These are phyloP conservation scores for Onychostruthus taczanowskii DNA, from an alignment of 2,113 vertebrate genomes.

Conservation along the genomic window DNA sequence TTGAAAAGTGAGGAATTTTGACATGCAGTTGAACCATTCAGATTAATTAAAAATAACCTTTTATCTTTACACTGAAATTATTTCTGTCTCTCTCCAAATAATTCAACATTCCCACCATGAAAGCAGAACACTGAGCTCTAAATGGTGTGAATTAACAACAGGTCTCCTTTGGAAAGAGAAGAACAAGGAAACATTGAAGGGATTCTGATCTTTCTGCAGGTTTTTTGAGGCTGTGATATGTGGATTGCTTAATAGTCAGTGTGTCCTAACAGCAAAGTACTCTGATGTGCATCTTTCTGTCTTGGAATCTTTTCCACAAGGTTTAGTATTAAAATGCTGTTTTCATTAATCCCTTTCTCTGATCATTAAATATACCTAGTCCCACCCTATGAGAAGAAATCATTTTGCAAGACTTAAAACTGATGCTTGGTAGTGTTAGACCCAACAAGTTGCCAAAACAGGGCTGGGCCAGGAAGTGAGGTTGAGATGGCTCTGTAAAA, in stretches of 20 bases:
- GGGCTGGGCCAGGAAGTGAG: not conserved
- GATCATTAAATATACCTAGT: not conserved
- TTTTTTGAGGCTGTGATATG: not conserved
- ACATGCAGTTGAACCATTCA: not conserved
- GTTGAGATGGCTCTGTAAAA: not conserved
- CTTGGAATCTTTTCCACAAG: not conserved
- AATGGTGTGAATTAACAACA: not conserved
- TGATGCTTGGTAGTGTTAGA: not conserved
- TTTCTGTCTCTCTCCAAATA: not conserved
- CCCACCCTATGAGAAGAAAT: not conserved
- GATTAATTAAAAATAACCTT: conserved; percentile 29
- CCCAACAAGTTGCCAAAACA: not conserved
- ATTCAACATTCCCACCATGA: not conserved
- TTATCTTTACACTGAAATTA: not conserved
- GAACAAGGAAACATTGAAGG: not conserved
- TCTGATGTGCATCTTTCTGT: not conserved
- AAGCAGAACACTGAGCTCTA: not conserved
- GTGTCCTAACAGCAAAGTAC: not conserved
- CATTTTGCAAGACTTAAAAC: not conserved
- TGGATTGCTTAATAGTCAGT: not conserved
- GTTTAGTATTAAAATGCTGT: not conserved
- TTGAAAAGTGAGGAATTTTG: not conserved
- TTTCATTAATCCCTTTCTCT: not conserved
- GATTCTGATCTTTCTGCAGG: not conserved
- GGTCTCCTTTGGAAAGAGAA: not conserved